Evolutionary conservation across 2,888 invertebrate species (phyloP), one percentile per base, ranked within the genome.

Genomic region (Cactoblastis cactorum): DNA sequence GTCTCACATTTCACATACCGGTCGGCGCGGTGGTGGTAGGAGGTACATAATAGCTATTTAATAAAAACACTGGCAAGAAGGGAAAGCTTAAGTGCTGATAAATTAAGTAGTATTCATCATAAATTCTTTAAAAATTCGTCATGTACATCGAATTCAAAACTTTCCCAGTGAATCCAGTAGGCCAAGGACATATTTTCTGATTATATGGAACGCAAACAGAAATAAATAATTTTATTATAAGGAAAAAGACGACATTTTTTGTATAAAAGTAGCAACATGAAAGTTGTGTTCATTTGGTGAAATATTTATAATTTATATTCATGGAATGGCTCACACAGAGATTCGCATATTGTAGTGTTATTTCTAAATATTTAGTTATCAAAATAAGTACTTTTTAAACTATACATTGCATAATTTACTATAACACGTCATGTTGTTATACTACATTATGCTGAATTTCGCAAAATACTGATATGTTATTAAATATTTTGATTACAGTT

Each of bases 231-330:
- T 14, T 35, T 35, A 14, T 14, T n/a, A 1, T 33, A 1, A 12
- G 14, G 14, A 14, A 35, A 35, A 3, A 35, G n/a, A n/a, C n/a
- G n/a, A n/a, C n/a, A n/a, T n/a, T n/a, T n/a, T n/a, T n/a, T n/a
- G n/a, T n/a, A n/a, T n/a, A n/a, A n/a, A n/a, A n/a, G n/a, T n/a
- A n/a, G n/a, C n/a, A 35, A 14, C 5, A 35, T 6, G 28, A 28
- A 8, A 6, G 8, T 28, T 28, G 28, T 28, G 28, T 28, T 28
- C 28, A 28, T 28, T 28, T 47, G 47, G 22, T 24, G 15, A 61
- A 73, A 78, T 78, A 79, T 77, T 77, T 78, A 72, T 75, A 80
- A 69, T 69, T 59, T 68, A 73, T 37, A 72, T 71, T 59, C 51
- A 54, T 61, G 56, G 53, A 62, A 59, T 71, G 70, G 74, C 62